Evolutionary conservation across 1,140 invertebrate genomes (phyloP).

Genomic region (Papilio dardanus): DNA sequence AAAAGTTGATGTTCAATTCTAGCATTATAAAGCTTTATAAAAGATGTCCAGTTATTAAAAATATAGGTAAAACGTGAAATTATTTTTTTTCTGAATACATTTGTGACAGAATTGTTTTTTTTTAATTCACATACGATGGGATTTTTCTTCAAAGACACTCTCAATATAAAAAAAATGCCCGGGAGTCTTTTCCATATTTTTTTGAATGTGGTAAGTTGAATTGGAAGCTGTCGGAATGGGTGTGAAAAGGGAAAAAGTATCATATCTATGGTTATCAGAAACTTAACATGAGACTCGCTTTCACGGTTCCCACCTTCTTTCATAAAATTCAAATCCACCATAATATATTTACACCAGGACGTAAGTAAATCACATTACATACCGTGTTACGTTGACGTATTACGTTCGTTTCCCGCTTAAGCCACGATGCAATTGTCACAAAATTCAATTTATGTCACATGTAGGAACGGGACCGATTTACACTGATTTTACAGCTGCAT

Average conservation of each 20-base stretch:
- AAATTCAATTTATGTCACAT: constrained; percentile 13
- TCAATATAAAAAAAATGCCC: no score
- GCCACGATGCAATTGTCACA: not conserved
- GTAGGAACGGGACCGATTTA: not conserved
- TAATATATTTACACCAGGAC: not conserved
- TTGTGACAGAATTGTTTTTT: not conserved
- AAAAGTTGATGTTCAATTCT: not conserved
- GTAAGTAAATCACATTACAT: not conserved
- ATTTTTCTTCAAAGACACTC: no score
- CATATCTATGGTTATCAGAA: no score
- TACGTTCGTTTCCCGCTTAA: not conserved
- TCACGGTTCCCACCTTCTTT: no score
- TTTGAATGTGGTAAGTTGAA: no score
- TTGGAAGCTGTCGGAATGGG: no score
- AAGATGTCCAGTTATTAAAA: not conserved
- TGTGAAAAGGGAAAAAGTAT: no score
- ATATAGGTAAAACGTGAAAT: not conserved
- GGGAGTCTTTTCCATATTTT: no score
- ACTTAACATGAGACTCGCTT: no score
- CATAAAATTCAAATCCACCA: not conserved
- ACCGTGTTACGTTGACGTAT: not conserved
- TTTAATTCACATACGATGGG: no score
- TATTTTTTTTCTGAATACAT: not conserved
- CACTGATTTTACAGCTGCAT: constrained; percentile 8
- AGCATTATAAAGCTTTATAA: not conserved